Base-by-base conservation (phyloP, 2,888 invertebrate genomes). In the Philaethria dido region DNA sequence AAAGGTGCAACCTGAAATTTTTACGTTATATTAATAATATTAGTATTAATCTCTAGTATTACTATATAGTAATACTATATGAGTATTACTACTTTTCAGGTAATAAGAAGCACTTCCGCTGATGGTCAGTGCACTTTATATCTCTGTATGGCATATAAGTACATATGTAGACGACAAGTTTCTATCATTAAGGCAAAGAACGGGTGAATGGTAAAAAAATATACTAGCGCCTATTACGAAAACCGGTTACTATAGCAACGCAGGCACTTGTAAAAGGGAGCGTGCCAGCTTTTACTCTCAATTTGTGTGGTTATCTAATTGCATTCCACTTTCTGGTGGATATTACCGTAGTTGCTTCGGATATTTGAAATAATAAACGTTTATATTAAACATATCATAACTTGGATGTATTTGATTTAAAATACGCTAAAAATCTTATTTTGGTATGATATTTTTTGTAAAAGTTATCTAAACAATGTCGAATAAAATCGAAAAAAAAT, bases 181-280 rank as follows among this genome's bases (percentile, higher is more conserved):
- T 72, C 76, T 72, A 76, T 72, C 79, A 75, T 78, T 77, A 64
- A 25, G 42, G 14, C 61, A 61, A 36, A 59, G 78, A 84, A 83
- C 89, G 86, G 86, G 90, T 90, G 89, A 89, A 84, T 75, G 87
- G 89, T 78, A 91, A 91, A 89, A n/a, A 92, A 91, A 87, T 84
- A 81, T 80, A 85, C 80, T 81, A 81, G 78, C 82, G 77, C 80
- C 83, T 81, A 87, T 88, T 87, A 87, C 75, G n/a, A 78, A 85
- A 87, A 92, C 90, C 85, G 81, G 91, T 88, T 84, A 69, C 77
- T 77, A 78, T 75, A 77, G 75, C 75, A 72, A 76, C 73, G 74
- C 80, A 70, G 73, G 70, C 69, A 79, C 81, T 80, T 78, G 76
- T 80, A 81, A 81, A 87, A 81, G 83, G 87, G 87, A 90, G 80